Evolutionary conservation across 2,113 vertebrate genomes (phyloP).

Genomic region (Rhinolophus sinicus): DNA sequence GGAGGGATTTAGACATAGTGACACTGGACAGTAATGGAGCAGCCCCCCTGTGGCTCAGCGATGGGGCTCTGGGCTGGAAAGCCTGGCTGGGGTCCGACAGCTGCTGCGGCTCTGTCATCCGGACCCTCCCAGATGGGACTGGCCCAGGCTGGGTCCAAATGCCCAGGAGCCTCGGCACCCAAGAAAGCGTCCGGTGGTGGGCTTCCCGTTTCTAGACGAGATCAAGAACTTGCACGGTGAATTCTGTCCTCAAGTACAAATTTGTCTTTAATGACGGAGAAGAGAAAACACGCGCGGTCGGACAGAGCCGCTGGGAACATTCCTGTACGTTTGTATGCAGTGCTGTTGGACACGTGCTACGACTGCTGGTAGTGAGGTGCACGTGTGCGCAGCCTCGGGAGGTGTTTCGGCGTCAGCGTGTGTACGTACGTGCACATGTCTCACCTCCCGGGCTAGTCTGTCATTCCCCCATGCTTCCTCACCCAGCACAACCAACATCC

Average conservation of each 20-base stretch:
- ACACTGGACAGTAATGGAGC: neutral
- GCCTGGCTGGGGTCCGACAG: neutral
- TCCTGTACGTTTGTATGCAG: fast-evolving
- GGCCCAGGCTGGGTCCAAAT: neutral
- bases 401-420: fast-evolving
- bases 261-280: neutral
- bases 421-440: fast-evolving
- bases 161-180: neutral
- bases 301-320: fast-evolving
- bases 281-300: neutral
- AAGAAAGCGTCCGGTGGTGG: neutral
- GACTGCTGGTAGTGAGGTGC: fast-evolving
- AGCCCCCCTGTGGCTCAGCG: fast-evolving
- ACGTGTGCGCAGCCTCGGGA: fast-evolving
- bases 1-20: neutral
- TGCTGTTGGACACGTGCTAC: fast-evolving
- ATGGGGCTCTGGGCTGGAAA: neutral
- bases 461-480: fast-evolving
- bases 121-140: neutral
- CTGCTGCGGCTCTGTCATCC: neutral
- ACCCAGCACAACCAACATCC: fast-evolving
- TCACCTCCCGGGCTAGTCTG: fast-evolving
- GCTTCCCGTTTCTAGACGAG: neutral
- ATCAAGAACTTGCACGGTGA: neutral
- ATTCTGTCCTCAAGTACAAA: neutral